These are phyloP conservation scores for Odontomachus brunneus DNA, from an alignment of 1,140 invertebrate genomes.

Conservation along the genomic window DNA sequence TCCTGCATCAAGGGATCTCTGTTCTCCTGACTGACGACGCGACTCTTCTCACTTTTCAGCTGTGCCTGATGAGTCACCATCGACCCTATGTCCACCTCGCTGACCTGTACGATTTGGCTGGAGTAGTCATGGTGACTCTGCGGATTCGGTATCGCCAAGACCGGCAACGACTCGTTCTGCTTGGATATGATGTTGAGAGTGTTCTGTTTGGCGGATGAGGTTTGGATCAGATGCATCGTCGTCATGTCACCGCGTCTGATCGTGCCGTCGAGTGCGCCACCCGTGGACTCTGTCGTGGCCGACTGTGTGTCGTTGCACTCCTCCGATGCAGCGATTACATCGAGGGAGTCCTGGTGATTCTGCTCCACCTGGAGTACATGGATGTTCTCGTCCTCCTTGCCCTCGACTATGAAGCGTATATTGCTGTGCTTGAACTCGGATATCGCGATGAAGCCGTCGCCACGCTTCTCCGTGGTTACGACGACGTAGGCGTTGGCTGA, in stretches of 20 bases:
- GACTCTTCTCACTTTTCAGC: slow-evolving; percentile 47
- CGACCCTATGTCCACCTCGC: slow-evolving; percentile 52
- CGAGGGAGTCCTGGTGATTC: slow-evolving; percentile 49
- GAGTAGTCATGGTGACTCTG: slow-evolving; percentile 78
- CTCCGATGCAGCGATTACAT: slow-evolving; percentile 48
- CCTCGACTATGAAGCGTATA: slow-evolving; percentile 61
- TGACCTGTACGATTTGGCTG: slow-evolving; percentile 77
- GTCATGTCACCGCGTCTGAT: slow-evolving; percentile 62
- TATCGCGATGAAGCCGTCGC: slow-evolving; percentile 60
- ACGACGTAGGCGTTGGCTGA: slow-evolving; percentile 73
- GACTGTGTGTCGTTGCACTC: slow-evolving; percentile 49
- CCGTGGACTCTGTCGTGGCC: slow-evolving; percentile 41
- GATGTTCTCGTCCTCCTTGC: slow-evolving; percentile 65
- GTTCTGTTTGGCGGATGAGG: slow-evolving; percentile 60
- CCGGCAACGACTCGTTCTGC: slow-evolving; percentile 77
- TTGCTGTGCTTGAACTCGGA: slow-evolving; percentile 62
- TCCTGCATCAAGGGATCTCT: slow-evolving; percentile 67
- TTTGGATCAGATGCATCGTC: slow-evolving; percentile 72
- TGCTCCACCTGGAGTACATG: slow-evolving; percentile 63
- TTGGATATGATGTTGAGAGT: slow-evolving; percentile 80
- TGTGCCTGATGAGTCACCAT: slow-evolving; percentile 61
- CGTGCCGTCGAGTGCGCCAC: slow-evolving; percentile 52
- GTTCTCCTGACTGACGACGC: slow-evolving; percentile 56
- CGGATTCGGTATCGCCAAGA: slow-evolving; percentile 79
- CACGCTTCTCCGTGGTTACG: slow-evolving; percentile 64